A percentile compares a stretch with the other conserved stretches of the same genome.
Conservation (phyloP, 2,888 invertebrate genomes). For the Atherix ibis region DNA sequence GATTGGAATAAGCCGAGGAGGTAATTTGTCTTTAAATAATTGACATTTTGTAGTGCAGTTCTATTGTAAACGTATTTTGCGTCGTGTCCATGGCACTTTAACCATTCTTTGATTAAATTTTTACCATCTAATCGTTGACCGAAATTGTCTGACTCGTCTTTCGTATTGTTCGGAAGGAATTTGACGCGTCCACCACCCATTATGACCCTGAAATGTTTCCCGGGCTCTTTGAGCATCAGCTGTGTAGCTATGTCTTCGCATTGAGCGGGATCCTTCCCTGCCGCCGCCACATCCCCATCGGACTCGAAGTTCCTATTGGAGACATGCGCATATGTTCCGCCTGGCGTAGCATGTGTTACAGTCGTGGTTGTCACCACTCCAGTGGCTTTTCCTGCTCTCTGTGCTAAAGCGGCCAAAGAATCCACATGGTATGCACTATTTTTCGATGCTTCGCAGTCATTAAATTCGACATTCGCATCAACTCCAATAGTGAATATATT, state of each 20-base stretch:
- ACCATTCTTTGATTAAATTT: slow-evolving; percentile 54
- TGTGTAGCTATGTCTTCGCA: slow-evolving; percentile 63
- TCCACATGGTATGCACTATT: slow-evolving; percentile 40
- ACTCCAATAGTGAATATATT: slow-evolving; percentile 61
- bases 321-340: slow-evolving; percentile 53
- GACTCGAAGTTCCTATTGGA: slow-evolving; percentile 54
- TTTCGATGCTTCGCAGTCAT: slow-evolving; percentile 44
- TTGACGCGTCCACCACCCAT: slow-evolving; percentile 58
- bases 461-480: slow-evolving; percentile 43
- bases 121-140: slow-evolving; percentile 46
- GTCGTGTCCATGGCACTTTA: slow-evolving; percentile 30
- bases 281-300: slow-evolving; percentile 38
- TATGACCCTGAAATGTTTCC: slow-evolving; percentile 54
- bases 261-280: slow-evolving; percentile 31
- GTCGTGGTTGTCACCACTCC: slow-evolving; percentile 60
- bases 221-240: slow-evolving; percentile 47
- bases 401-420: slow-evolving; percentile 55
- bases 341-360: slow-evolving; percentile 64
- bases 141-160: slow-evolving; percentile 29
- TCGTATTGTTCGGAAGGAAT: slow-evolving; percentile 40
- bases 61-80: slow-evolving; percentile 40
- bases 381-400: slow-evolving; percentile 41
- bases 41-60: slow-evolving; percentile 35
- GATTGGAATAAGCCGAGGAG: slow-evolving; percentile 39
- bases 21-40: slow-evolving; percentile 35